Conservation (phyloP, 2,888 invertebrate species). For the Aspidiotus rigidus region DNA sequence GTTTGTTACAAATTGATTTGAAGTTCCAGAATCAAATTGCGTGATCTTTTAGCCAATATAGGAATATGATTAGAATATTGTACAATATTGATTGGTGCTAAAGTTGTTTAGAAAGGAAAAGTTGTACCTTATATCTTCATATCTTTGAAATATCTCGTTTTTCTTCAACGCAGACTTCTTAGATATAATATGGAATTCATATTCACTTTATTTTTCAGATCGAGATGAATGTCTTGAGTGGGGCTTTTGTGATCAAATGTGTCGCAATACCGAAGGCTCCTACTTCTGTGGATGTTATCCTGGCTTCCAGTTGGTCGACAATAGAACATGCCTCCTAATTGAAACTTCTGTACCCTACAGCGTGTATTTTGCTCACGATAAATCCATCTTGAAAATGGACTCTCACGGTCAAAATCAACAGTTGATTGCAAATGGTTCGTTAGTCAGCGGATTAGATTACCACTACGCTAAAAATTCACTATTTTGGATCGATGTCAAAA, state of each 20-base stretch:
- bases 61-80: too few relatives aligned
- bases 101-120: too few relatives aligned
- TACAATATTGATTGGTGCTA: too few relatives aligned
- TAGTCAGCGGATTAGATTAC: conserved; percentile 77
- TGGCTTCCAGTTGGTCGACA: conserved; percentile 59
- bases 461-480: conserved; percentile 66
- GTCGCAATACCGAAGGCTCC: conserved; percentile 73
- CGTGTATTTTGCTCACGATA: conserved; percentile 43
- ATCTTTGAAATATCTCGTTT: too few relatives aligned
- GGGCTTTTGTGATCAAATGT: conserved; percentile 92
- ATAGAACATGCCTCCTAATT: conserved; percentile 56
- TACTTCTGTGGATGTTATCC: conserved; percentile 74
- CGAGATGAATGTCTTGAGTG: conserved; percentile 84
- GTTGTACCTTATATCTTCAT: too few relatives aligned
- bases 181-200: too few relatives aligned
- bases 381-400: conserved; percentile 47
- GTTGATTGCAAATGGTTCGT: conserved; percentile 66
- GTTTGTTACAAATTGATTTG: too few relatives aligned
- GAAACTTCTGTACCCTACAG: conserved; percentile 45
- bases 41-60: too few relatives aligned
- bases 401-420: conserved; percentile 50
- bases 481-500: conserved; percentile 85
- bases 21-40: too few relatives aligned
- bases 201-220: conserved; percentile 50
- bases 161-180: too few relatives aligned